Conservation (phyloP, 2,797 vertebrate species). For the Urosaurus nigricauda region DNA sequence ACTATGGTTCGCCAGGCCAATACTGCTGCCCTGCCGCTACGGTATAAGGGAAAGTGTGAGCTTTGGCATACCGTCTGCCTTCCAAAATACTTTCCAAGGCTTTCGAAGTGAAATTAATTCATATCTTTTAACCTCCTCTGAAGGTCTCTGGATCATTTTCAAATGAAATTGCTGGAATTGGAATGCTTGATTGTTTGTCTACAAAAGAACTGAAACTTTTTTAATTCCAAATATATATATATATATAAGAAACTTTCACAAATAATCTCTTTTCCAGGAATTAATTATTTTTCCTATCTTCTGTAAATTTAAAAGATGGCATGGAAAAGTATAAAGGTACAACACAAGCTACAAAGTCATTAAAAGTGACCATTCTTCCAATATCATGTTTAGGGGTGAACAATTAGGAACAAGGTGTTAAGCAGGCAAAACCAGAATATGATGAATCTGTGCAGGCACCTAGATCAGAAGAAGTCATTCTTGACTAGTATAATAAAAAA, state of each 20-base stretch:
- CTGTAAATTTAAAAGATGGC: not conserved
- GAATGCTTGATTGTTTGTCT: not conserved
- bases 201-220: not conserved
- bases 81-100: not conserved
- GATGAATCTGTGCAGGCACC: not conserved
- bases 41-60: not conserved
- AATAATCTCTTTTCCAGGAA: not conserved
- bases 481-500: not conserved
- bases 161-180: not conserved
- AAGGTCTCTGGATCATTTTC: not conserved
- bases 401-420: not conserved
- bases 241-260: not conserved
- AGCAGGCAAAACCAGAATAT: not conserved
- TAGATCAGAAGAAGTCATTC: not conserved
- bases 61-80: not conserved
- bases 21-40: not conserved
- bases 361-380: not conserved
- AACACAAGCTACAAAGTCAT: not conserved
- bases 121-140: slow-evolving; percentile 9
- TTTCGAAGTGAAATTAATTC: not conserved
- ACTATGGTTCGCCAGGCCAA: not conserved
- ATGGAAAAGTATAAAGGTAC: not conserved
- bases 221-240: not conserved
- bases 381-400: not conserved
- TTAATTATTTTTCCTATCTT: slow-evolving; percentile 14